A percentile compares a stretch with the other conserved stretches of the same genome.
phyloP scores from a whole-genome alignment of 2,113 vertebrate genomes.

The Periophthalmodon schlosseri region DNA sequence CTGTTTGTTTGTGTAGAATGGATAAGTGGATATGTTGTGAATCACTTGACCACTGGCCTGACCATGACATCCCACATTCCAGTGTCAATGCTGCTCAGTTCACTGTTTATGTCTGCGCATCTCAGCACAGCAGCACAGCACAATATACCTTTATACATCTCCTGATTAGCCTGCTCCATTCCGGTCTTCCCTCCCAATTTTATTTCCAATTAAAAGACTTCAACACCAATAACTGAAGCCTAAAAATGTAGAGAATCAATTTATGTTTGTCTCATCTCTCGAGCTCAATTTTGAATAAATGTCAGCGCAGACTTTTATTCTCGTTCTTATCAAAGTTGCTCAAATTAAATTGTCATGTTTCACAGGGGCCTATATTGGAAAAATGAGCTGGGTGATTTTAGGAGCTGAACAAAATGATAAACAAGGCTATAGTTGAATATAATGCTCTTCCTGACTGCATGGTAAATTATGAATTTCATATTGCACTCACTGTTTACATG shows the following conservation, averaged over 20 bases:
- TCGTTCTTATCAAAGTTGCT: slow-evolving; percentile 44
- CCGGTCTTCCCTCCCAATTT: slow-evolving; percentile 14
- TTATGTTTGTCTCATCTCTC: slow-evolving; percentile 40
- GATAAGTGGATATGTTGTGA: slow-evolving; percentile 9
- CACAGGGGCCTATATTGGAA: slow-evolving; percentile 37
- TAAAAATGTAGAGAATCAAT: slow-evolving; percentile 40
- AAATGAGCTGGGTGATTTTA: slow-evolving; percentile 19
- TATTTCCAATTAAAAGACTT: slow-evolving; percentile 18
- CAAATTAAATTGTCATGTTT: slow-evolving; percentile 50
- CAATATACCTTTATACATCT: slow-evolving; percentile 1
- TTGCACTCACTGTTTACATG: not conserved
- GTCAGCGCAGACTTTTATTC: slow-evolving; percentile 30
- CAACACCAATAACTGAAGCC: slow-evolving; percentile 23
- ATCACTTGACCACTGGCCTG: slow-evolving; percentile 19
- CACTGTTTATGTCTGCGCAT: slow-evolving; percentile 5
- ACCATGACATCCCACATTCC: not conserved
- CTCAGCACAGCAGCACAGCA: not conserved
- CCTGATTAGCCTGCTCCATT: slow-evolving; percentile 1
- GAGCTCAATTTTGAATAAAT: slow-evolving; percentile 48
- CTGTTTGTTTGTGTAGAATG: slow-evolving; percentile 1
- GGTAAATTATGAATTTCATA: not conserved
- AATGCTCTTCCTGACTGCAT: not conserved
- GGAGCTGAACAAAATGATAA: slow-evolving; percentile 25
- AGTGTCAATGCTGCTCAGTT: slow-evolving; percentile 1
- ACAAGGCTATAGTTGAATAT: slow-evolving; percentile 18